Conservation (phyloP, 2,888 invertebrate species). For the Hemicrepidius hirtus region DNA sequence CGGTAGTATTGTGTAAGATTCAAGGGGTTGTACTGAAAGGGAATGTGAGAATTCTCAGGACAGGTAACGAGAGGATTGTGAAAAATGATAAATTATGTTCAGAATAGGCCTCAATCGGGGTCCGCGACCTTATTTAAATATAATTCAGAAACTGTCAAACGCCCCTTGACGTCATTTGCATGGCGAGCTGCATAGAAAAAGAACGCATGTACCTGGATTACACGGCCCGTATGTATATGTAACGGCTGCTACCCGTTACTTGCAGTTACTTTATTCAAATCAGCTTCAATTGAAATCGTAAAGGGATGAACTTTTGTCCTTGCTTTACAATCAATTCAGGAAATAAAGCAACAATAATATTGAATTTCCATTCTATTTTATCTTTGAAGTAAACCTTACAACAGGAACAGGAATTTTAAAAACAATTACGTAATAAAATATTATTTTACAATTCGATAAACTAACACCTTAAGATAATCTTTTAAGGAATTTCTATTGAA, state of each 20-base stretch:
- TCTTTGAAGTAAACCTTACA: neutral
- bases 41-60: slow-evolving; percentile 64
- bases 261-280: slow-evolving; percentile 62
- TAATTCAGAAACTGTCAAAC: slow-evolving; percentile 71
- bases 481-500: too few relatives aligned
- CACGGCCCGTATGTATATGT: slow-evolving; percentile 51
- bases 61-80: slow-evolving; percentile 68
- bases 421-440: too few relatives aligned
- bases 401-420: too few relatives aligned
- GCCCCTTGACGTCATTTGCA: slow-evolving; percentile 69
- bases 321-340: slow-evolving; percentile 20
- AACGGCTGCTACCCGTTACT: slow-evolving; percentile 53
- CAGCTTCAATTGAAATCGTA: slow-evolving; percentile 61
- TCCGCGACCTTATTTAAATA: slow-evolving; percentile 69
- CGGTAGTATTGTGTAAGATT: slow-evolving; percentile 45
- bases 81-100: slow-evolving; percentile 69
- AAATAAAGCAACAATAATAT: slow-evolving; percentile 22
- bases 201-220: slow-evolving; percentile 54
- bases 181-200: slow-evolving; percentile 61
- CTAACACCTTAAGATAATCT: too few relatives aligned
- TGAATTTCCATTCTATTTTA: slow-evolving; percentile 14
- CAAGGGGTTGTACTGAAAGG: slow-evolving; percentile 56
- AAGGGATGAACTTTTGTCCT: slow-evolving; percentile 48
- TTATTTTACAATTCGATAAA: too few relatives aligned
- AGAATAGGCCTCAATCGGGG: slow-evolving; percentile 62